Conservation (phyloP, 2,113 vertebrate species). For the Alexandromys fortis region DNA sequence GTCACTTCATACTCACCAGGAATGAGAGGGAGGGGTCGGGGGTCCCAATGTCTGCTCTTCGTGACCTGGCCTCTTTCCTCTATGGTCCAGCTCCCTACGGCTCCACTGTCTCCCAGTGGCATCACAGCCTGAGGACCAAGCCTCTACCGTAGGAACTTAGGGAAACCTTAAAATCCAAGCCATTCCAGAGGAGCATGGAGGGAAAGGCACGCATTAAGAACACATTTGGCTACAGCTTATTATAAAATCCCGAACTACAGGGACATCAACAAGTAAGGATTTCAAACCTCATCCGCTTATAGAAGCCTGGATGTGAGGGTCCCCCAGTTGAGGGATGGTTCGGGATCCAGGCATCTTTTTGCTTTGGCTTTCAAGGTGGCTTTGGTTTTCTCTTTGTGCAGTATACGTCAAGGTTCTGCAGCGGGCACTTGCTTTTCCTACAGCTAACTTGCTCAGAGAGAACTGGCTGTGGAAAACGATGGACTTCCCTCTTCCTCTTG, state of each 20-base stretch:
- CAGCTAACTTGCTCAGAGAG: neutral
- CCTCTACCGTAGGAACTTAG: neutral
- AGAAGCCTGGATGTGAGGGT: neutral
- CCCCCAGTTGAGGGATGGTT: neutral
- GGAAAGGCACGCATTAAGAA: neutral
- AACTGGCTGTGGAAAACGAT: neutral
- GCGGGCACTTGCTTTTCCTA: neutral
- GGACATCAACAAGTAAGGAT: neutral
- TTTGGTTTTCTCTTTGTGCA: neutral
- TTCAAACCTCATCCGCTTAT: neutral
- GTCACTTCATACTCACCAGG: neutral
- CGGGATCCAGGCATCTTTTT: neutral
- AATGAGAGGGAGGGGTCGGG: neutral
- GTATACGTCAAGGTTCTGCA: neutral
- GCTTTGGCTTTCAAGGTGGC: neutral
- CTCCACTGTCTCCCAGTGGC: no score
- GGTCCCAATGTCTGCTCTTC: neutral
- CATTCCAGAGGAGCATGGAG: neutral
- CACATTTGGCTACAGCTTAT: neutral
- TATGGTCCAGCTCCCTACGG: neutral
- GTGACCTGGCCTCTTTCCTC: neutral
- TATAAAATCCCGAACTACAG: neutral
- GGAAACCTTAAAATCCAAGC: neutral
- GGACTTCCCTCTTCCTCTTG: neutral
- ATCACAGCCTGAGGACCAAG: neutral